Evolutionary conservation across 2,888 invertebrate species (phyloP).

Genomic region (Allygus modestus): DNA sequence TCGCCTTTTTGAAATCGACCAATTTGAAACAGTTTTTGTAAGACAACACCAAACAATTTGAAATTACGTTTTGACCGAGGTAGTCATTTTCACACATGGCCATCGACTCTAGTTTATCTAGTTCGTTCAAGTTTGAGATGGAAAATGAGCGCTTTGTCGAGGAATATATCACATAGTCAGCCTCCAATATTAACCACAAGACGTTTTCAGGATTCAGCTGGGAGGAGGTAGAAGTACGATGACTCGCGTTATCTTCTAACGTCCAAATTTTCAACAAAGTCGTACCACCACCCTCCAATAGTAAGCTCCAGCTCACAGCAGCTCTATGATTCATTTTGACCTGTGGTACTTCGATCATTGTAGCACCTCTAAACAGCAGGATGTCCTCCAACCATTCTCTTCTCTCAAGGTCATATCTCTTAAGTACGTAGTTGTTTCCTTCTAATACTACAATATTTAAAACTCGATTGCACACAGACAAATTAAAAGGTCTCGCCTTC

Average conservation of each 20-base stretch:
- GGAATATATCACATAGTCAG: slow-evolving; percentile 10
- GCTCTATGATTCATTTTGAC: background rate
- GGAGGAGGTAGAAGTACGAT: background rate
- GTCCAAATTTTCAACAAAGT: slow-evolving; percentile 9
- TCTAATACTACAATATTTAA: background rate
- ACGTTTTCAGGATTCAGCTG: background rate
- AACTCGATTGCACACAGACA: background rate
- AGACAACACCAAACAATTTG: slow-evolving; percentile 20
- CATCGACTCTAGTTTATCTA: background rate
- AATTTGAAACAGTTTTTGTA: slow-evolving; percentile 3
- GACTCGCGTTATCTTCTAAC: background rate
- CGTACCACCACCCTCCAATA: background rate
- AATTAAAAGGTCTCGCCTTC: background rate
- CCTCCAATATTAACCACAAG: background rate
- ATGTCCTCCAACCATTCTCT: slow-evolving; percentile 19
- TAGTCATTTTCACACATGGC: background rate
- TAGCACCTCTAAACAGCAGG: background rate
- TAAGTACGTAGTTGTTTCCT: background rate
- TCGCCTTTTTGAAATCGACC: slow-evolving; percentile 12
- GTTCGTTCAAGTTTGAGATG: background rate
- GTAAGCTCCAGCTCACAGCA: background rate
- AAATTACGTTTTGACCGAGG: background rate
- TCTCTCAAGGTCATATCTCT: background rate
- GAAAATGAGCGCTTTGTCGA: background rate
- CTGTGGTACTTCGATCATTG: background rate